Evolutionary conservation across 2,113 vertebrate genomes (phyloP).

Genomic region (Urocitellus parryii): DNA sequence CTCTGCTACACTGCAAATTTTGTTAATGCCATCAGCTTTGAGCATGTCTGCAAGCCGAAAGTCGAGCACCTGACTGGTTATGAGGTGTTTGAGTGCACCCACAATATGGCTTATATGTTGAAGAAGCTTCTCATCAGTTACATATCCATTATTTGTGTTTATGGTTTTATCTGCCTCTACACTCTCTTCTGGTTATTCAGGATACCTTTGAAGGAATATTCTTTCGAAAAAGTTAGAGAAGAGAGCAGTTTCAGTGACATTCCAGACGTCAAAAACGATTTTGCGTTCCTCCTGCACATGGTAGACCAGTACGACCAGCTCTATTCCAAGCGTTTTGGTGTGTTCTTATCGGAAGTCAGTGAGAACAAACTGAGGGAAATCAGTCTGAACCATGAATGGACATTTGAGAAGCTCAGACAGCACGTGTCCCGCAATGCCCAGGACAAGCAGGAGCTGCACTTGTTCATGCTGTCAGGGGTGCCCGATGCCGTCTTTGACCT

Average conservation of each 20-base stretch:
- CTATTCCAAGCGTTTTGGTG: slow-evolving; percentile 97
- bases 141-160: slow-evolving; percentile 97
- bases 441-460: slow-evolving; percentile 96
- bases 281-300: slow-evolving; percentile 99
- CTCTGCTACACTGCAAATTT: slow-evolving; percentile 97
- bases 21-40: slow-evolving; percentile 95
- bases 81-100: slow-evolving; percentile 94
- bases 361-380: slow-evolving; percentile 98
- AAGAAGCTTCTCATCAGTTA: slow-evolving; percentile 98
- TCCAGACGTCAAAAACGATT: slow-evolving; percentile 98
- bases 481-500: slow-evolving; percentile 97
- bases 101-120: slow-evolving; percentile 99
- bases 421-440: slow-evolving; percentile 95
- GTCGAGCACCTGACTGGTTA: slow-evolving; percentile 98
- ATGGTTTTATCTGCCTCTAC: slow-evolving; percentile 96
- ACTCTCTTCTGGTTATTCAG: slow-evolving; percentile 98
- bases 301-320: slow-evolving; percentile 98
- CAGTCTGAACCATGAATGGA: slow-evolving; percentile 98
- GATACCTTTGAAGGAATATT: slow-evolving; percentile 97
- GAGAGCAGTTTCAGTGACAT: slow-evolving; percentile 99
- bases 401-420: slow-evolving; percentile 96
- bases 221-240: slow-evolving; percentile 98
- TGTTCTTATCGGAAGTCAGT: slow-evolving; percentile 98
- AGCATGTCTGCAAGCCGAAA: slow-evolving; percentile 93
- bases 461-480: slow-evolving; percentile 97